These are phyloP conservation scores for Anneissia japonica DNA, from an alignment of 35 echinoderm and acorn worm species.

Conservation along the genomic window DNA sequence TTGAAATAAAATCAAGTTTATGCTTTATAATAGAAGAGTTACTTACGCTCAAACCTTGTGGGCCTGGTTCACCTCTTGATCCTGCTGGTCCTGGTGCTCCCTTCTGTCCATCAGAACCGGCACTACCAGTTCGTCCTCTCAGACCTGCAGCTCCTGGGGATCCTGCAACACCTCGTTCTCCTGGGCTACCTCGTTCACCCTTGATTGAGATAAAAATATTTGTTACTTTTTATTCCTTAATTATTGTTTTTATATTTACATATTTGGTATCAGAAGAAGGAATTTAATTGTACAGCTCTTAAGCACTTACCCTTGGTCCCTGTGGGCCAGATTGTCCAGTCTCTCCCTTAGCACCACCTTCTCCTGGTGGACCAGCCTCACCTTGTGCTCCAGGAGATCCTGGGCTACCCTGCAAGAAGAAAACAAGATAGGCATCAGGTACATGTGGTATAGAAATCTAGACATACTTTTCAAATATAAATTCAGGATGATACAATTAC, in stretches of 20 bases:
- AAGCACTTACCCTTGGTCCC: constrained; percentile 53
- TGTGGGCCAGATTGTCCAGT: constrained; percentile 28
- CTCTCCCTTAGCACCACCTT: constrained; percentile 34
- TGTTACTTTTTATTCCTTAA: too few relatives aligned
- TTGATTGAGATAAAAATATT: too few relatives aligned
- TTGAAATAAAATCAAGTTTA: too few relatives aligned
- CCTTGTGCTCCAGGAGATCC: constrained; percentile 49
- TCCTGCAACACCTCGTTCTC: not conserved
- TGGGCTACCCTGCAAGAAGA: constrained; percentile 12
- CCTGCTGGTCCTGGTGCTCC: constrained; percentile 42
- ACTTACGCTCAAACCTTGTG: constrained; percentile 35
- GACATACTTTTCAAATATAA: too few relatives aligned
- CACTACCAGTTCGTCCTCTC: not conserved
- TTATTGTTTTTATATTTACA: too few relatives aligned
- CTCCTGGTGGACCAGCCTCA: constrained; percentile 32
- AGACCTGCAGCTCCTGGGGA: not conserved
- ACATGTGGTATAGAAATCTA: too few relatives aligned
- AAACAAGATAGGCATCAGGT: too few relatives aligned
- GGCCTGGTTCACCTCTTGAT: constrained; percentile 34
- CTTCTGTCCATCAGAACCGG: constrained; percentile 4
- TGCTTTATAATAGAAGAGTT: too few relatives aligned
- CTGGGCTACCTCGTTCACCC: not conserved
- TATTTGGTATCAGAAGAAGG: not conserved
- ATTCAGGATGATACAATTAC: too few relatives aligned
- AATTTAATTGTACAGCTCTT: not conserved